Conservation (phyloP, 1,140 invertebrate species). For the Drosophila pruinosa region DNA sequence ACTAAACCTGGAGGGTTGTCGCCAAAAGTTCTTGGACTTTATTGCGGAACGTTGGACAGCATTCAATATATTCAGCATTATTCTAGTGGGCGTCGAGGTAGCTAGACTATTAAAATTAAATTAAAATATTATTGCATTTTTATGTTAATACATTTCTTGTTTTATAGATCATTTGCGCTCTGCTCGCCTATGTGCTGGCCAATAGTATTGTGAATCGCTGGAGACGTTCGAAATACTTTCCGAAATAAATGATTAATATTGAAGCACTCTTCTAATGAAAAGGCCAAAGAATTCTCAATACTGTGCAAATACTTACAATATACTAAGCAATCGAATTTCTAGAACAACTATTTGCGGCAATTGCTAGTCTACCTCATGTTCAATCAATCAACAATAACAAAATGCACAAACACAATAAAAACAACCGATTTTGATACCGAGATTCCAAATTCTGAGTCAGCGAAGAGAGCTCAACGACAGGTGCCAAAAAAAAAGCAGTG, state of each 20-base stretch:
- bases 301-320: slow-evolving; percentile 43
- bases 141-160: neutral
- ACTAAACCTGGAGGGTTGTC: slow-evolving; percentile 79
- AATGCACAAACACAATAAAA: neutral
- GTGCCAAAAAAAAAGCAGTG: slow-evolving; percentile 43
- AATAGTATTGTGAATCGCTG: slow-evolving; percentile 80
- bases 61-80: slow-evolving; percentile 62
- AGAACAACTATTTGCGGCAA: slow-evolving; percentile 35
- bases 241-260: slow-evolving; percentile 54
- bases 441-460: slow-evolving; percentile 11
- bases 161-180: slow-evolving; percentile 65
- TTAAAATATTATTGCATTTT: no score
- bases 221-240: slow-evolving; percentile 78
- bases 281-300: slow-evolving; percentile 80
- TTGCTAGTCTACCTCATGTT: slow-evolving; percentile 64
- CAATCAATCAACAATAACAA: slow-evolving; percentile 6
- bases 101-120: neutral
- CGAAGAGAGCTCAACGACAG: slow-evolving; percentile 22
- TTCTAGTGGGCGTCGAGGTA: slow-evolving; percentile 70
- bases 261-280: slow-evolving; percentile 17
- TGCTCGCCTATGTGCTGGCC: slow-evolving; percentile 70
- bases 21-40: slow-evolving; percentile 72
- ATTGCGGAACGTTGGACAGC: slow-evolving; percentile 62
- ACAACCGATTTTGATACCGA: neutral
- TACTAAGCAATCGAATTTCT: slow-evolving; percentile 56